These are phyloP conservation scores for Lamproptera curius DNA, from an alignment of 2,888 invertebrate genomes.

Conservation along the genomic window DNA sequence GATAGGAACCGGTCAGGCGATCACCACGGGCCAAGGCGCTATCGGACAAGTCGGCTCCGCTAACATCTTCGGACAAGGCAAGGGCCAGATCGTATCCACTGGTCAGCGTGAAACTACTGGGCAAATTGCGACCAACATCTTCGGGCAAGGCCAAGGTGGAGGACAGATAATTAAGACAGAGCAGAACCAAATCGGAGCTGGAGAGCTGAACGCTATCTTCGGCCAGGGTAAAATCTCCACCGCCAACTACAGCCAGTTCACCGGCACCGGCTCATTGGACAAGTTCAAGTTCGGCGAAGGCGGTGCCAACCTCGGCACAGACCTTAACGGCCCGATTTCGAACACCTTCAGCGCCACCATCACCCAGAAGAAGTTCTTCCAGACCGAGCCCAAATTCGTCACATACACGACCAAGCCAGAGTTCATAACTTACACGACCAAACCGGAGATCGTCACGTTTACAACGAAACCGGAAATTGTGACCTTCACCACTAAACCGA, in stretches of 20 bases:
- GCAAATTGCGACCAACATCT: slow-evolving; percentile 23
- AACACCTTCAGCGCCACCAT: slow-evolving; percentile 57
- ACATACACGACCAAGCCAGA: slow-evolving; percentile 35
- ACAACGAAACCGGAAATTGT: slow-evolving; percentile 36
- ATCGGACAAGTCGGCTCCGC: not conserved
- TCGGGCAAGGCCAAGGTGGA: slow-evolving; percentile 26
- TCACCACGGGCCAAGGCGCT: not conserved
- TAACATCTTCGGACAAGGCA: not conserved
- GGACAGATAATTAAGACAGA: slow-evolving; percentile 28
- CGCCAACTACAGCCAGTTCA: slow-evolving; percentile 20
- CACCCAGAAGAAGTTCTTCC: slow-evolving; percentile 58
- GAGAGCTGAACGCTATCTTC: slow-evolving; percentile 4
- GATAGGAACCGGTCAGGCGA: slow-evolving; percentile 14
- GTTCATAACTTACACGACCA: slow-evolving; percentile 31
- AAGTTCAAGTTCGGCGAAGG: slow-evolving; percentile 37
- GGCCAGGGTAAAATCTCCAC: slow-evolving; percentile 10
- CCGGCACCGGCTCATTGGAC: slow-evolving; percentile 21
- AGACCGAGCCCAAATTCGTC: slow-evolving; percentile 41
- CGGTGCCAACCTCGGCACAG: slow-evolving; percentile 36
- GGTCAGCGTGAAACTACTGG: not conserved
- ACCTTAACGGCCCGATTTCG: slow-evolving; percentile 51
- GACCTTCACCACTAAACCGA: slow-evolving; percentile 33
- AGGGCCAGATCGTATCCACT: slow-evolving; percentile 31
- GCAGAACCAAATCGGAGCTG: not conserved
- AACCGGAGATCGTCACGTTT: slow-evolving; percentile 33